phyloP scores from a whole-genome alignment of 2,888 invertebrate species.

The Nomada fabriciana region DNA sequence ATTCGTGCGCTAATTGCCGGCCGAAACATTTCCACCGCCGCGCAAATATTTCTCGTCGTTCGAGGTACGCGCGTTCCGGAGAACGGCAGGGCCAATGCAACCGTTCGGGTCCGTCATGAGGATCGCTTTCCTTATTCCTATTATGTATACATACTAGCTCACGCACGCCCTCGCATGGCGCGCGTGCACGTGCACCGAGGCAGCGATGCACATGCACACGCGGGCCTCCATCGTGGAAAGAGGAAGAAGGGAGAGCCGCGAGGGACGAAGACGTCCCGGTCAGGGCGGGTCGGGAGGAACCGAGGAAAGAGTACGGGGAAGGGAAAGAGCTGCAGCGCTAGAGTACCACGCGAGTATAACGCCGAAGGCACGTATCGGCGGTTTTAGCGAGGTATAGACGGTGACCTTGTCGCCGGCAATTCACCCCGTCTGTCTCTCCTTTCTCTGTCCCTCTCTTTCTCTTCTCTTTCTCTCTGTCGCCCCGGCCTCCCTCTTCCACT shows the following conservation, averaged over 20 bases:
- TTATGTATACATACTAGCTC: conserved; percentile 69
- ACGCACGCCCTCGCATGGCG: conserved; percentile 56
- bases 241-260: conserved; percentile 24
- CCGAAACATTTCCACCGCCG: conserved; percentile 21
- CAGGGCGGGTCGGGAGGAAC: conserved; percentile 42
- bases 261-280: conserved; percentile 23
- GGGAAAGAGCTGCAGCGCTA: conserved; percentile 67
- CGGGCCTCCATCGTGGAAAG: conserved; percentile 25
- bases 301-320: conserved; percentile 28
- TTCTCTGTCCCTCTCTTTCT: conserved; percentile 54
- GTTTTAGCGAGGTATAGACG: conserved; percentile 67
- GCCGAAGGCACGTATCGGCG: conserved; percentile 72
- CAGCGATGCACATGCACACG: conserved; percentile 55
- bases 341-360: conserved; percentile 77
- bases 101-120: conserved; percentile 60
- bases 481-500: conserved; percentile 24
- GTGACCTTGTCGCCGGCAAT: conserved; percentile 72
- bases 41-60: conserved; percentile 18
- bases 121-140: conserved; percentile 80
- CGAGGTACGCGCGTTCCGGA: background rate
- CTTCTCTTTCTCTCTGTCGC: conserved; percentile 28
- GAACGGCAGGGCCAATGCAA: background rate
- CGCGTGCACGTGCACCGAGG: conserved; percentile 45
- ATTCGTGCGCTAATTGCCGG: conserved; percentile 6
- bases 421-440: conserved; percentile 68